Base-by-base conservation (phyloP, 2,113 vertebrate species). In the Ivindomyrus marchei region DNA sequence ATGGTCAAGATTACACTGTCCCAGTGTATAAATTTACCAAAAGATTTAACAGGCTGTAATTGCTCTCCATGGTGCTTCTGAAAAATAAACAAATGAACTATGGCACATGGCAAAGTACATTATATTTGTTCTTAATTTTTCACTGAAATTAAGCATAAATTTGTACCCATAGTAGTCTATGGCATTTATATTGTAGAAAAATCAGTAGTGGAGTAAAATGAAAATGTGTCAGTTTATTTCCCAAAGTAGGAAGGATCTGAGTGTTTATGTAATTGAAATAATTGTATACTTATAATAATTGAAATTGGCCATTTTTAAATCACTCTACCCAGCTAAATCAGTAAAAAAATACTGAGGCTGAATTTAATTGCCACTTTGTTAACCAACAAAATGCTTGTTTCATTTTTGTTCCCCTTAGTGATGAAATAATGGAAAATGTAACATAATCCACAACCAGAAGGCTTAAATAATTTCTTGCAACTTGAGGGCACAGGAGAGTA, bases 391-490 rank as follows among this genome's bases (percentile, higher is more conserved):
- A 53, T 21, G 27, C 74, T 56, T 89, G 89, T 56, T 46, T 42
- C 10, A 39, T 45, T 42, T 83, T 31, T 85, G 70, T 42, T 53
- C 47, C 77, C 83, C 47, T 80, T 50, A 47, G 46, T 56, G 74
- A 49, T 85, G 50, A 62, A 62, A 56, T 62, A 52, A 58, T 58
- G 86, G 31, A 45, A 80, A 56, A 50, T 88, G 90, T 53, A 90
- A 90, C 31, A 45, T 88, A 80, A 90, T 90, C 52, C 66, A 7
- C 52, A 46, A 4, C 45, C 90, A 90, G 85, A 83, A 88, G 86
- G 90, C 66, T 88, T 21, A 77, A 88, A 80, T 77, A 19, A 88
- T 90, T 88, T 88, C 86, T 90, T 53, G 42, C 42, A 87, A 74
- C 70, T 77, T 39, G 47, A 88, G 58, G 24, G 70, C 70, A 88